Conservation (phyloP, 1,140 invertebrate species). For the Stratiolaelaps scimitus region DNA sequence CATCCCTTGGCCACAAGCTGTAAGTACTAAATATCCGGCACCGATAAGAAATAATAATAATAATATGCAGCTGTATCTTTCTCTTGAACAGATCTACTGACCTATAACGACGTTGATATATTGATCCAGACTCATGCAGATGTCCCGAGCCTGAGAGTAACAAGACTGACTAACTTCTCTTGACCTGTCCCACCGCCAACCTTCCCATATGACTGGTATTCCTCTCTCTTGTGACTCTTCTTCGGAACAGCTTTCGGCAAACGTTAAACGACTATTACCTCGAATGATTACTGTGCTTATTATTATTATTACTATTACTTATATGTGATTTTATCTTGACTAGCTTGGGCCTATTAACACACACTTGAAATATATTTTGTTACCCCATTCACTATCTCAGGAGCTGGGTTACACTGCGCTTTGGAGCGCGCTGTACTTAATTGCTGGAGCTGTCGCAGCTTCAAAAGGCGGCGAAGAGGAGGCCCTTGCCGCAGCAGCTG, state of each 20-base stretch:
- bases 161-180: slow-evolving; percentile 28
- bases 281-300: too few relatives aligned
- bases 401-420: slow-evolving; percentile 25
- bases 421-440: slow-evolving; percentile 29
- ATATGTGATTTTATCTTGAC: too few relatives aligned
- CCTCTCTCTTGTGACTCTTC: too few relatives aligned
- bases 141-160: slow-evolving; percentile 27
- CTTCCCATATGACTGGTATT: background rate
- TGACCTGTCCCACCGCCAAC: background rate
- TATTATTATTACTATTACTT: too few relatives aligned
- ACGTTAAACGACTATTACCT: too few relatives aligned
- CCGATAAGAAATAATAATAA: too few relatives aligned
- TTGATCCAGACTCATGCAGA: slow-evolving; percentile 50
- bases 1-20: slow-evolving; percentile 74
- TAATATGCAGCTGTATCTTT: slow-evolving; percentile 13
- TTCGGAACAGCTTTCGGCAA: too few relatives aligned
- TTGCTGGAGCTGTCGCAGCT: slow-evolving; percentile 53
- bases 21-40: slow-evolving; percentile 43
- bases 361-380: too few relatives aligned
- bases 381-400: slow-evolving; percentile 16
- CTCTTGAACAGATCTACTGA: slow-evolving; percentile 50
- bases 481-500: slow-evolving; percentile 52
- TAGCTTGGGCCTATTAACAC: too few relatives aligned
- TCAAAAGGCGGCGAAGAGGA: slow-evolving; percentile 42
- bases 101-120: slow-evolving; percentile 56